These are phyloP conservation scores for Heliconius himera DNA, from an alignment of 1,140 invertebrate genomes.

Conservation along the genomic window DNA sequence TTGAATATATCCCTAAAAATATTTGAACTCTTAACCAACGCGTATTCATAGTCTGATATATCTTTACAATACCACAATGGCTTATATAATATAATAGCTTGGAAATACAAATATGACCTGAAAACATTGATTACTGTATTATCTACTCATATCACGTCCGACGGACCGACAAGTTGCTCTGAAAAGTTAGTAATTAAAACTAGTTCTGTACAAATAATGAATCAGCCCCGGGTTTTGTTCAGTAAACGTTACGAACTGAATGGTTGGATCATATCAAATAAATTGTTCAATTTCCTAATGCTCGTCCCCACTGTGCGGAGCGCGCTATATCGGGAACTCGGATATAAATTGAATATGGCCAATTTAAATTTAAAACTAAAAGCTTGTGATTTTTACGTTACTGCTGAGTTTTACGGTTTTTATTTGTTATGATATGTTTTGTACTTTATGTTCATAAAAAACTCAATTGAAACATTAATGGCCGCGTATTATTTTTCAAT, in stretches of 20 bases:
- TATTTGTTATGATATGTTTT: not conserved
- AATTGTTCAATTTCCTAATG: constrained; percentile 30
- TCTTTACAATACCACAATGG: not conserved
- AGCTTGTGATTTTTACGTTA: constrained; percentile 5
- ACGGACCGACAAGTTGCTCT: constrained; percentile 20
- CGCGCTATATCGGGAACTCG: constrained; percentile 7
- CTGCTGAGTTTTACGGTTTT: not conserved
- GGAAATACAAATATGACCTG: not conserved
- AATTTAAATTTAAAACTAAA: constrained; percentile 20
- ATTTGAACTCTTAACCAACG: not conserved
- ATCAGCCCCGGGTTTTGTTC: not conserved
- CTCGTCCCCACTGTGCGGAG: constrained; percentile 2
- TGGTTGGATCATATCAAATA: constrained; percentile 12
- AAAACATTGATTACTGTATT: constrained; percentile 7
- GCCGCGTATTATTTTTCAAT: no score
- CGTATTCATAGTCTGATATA: not conserved
- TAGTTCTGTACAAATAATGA: constrained; percentile 26
- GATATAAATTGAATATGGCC: constrained; percentile 20
- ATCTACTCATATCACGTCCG: constrained; percentile 23
- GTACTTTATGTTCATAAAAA: not conserved
- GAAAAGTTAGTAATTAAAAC: constrained; percentile 44
- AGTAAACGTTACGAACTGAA: not conserved
- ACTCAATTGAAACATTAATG: no score
- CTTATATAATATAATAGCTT: not conserved
- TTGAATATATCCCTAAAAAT: not conserved